Evolutionary conservation across 2,888 invertebrate species (phyloP).

Genomic region (Chloromyia formosa): DNA sequence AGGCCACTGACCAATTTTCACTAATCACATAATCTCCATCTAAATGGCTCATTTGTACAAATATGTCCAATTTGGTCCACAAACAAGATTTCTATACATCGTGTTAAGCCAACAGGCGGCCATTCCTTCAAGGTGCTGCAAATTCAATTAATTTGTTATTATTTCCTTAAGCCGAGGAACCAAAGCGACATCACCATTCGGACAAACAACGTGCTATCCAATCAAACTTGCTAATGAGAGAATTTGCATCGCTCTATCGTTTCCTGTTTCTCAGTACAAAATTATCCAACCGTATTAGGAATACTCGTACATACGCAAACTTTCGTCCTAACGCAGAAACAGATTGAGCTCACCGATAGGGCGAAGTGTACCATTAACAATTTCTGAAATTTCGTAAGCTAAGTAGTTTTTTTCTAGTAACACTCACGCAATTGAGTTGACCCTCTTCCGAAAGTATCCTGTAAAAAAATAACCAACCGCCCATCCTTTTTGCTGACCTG

Average conservation of each 20-base stretch:
- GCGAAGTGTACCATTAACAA: background rate
- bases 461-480: background rate
- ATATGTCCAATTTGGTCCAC: too few relatives aligned
- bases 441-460: background rate
- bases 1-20: too few relatives aligned
- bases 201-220: background rate
- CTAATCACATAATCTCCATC: too few relatives aligned
- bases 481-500: background rate
- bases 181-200: too few relatives aligned
- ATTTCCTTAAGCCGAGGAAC: too few relatives aligned
- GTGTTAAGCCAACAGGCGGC: background rate
- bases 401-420: background rate
- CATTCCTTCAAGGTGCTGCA: background rate
- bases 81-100: too few relatives aligned
- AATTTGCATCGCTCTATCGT: background rate
- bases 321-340: background rate
- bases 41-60: too few relatives aligned
- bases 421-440: background rate
- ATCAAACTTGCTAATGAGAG: slow-evolving; percentile 36
- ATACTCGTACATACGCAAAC: background rate
- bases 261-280: too few relatives aligned
- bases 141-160: background rate
- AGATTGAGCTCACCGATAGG: background rate
- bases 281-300: too few relatives aligned
- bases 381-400: background rate